Base-by-base conservation (phyloP, 2,113 vertebrate genomes). In the Plecturocebus donacophilus region DNA sequence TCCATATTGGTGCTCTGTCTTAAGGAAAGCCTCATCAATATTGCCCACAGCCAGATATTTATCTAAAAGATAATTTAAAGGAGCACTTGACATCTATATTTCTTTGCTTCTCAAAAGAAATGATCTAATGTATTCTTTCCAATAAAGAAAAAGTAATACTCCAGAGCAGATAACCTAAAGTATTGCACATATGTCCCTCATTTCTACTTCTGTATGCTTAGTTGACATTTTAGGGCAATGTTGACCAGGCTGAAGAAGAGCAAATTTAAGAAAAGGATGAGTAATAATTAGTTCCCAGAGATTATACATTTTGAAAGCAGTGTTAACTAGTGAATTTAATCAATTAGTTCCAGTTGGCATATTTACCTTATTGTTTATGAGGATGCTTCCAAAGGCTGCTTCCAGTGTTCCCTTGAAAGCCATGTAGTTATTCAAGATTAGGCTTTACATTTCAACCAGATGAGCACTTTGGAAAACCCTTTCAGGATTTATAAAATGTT, bases 281-380 rank as follows among this genome's bases (percentile, higher is more conserved):
- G 42, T 95, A 90, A 71, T 94, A 64, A 38, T 94, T 32, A 77
- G 40, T 76, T 94, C 66, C 47, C 38, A 91, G 73, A 90, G 70
- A 92, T 38, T 58, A 70, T 13, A 80, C 30, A 93, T 84, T 96
- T 91, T 87, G 94, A 97, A 96, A 97, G 54, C 66, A 87, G 0
- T 92, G 86, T 88, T 95, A 91, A 83, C 85, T 82, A 88, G 61
- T 97, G 86, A 89, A 93, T 90, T 91, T 83, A 94, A 95, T 94
- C 87, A 87, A 14, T 95, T 95, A 64, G 86, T 97, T 97, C 70
- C 84, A 95, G 89, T 87, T 96, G 94, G 87, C 38, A 66, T 93
- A 66, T 95, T 96, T 93, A 91, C 42, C 45, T 25, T 96, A 73
- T 66, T 93, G 83, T 95, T 91, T 96, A 23, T 91, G 80, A 89